Evolutionary conservation across 2,113 vertebrate genomes (phyloP).

Genomic region (Chionis minor): DNA sequence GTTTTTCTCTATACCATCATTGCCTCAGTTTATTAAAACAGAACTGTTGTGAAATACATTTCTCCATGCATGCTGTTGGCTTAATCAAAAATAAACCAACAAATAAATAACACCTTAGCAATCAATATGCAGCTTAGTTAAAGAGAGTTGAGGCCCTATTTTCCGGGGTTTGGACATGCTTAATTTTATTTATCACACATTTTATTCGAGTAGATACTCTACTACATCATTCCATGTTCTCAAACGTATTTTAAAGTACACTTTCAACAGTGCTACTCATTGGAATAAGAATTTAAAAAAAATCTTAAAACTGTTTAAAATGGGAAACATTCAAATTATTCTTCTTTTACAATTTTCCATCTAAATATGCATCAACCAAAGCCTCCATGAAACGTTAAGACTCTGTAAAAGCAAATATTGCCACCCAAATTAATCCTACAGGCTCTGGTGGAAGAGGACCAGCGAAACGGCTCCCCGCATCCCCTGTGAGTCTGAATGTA

Average conservation of each 20-base stretch:
- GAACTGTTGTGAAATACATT: neutral
- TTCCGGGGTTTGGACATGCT: neutral
- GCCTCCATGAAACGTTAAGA: neutral
- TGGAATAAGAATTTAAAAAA: neutral
- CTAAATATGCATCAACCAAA: neutral
- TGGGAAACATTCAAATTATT: neutral
- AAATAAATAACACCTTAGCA: neutral
- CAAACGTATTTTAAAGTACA: neutral
- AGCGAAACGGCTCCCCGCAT: neutral
- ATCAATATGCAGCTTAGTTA: neutral
- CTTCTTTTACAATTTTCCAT: neutral
- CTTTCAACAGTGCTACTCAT: neutral
- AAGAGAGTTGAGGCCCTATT: neutral
- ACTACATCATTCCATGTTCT: neutral
- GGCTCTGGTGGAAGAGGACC: neutral
- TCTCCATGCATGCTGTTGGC: neutral
- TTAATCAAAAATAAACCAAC: neutral
- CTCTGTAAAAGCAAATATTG: neutral
- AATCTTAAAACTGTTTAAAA: neutral
- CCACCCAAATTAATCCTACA: neutral
- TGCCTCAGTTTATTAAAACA: neutral
- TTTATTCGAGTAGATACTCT: neutral
- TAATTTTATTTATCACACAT: neutral
- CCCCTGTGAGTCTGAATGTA: neutral
- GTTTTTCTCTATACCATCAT: neutral